phyloP scores from a whole-genome alignment of 2,888 invertebrate genomes.

The Diaperis boleti region DNA sequence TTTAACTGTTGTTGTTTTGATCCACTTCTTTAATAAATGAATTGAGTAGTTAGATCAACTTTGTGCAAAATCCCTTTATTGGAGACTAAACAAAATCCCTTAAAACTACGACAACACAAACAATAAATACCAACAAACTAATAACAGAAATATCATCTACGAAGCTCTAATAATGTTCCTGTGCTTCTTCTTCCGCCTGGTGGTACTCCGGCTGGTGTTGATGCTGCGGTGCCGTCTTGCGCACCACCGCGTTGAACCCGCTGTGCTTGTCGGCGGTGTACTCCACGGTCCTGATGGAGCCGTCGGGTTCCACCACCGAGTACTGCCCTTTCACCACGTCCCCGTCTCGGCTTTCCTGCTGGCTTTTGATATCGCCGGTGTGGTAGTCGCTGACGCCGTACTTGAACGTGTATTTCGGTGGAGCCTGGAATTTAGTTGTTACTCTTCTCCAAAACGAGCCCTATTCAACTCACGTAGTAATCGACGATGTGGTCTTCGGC shows the following conservation, averaged over 20 bases:
- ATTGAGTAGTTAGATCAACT: too few relatives aligned
- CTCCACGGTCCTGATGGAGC: constrained; percentile 62
- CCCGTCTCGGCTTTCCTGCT: constrained; percentile 62
- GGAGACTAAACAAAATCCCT: background rate
- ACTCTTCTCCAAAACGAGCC: too few relatives aligned
- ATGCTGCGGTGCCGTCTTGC: constrained; percentile 47
- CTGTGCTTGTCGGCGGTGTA: constrained; percentile 64
- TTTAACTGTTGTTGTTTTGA: too few relatives aligned
- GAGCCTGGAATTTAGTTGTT: too few relatives aligned
- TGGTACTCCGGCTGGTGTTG: constrained; percentile 19
- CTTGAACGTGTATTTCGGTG: constrained; percentile 62
- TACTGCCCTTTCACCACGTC: constrained; percentile 64
- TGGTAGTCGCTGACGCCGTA: constrained; percentile 64
- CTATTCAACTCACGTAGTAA: constrained; percentile 51
- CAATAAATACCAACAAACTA: background rate
- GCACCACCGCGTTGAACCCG: constrained; percentile 64
- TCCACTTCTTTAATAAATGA: too few relatives aligned
- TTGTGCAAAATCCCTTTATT: too few relatives aligned
- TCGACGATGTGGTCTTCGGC: constrained; percentile 48
- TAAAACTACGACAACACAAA: background rate
- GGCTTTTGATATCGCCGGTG: constrained; percentile 63
- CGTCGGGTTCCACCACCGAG: constrained; percentile 64
- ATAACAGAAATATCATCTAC: background rate
- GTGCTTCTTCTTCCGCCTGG: background rate
- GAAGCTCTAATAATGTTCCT: background rate